A percentile compares a stretch with the other conserved stretches of the same genome.
These are phyloP conservation scores for Muschampia plurimacula DNA, from an alignment of 2,888 invertebrate genomes.

Conservation along the genomic window DNA sequence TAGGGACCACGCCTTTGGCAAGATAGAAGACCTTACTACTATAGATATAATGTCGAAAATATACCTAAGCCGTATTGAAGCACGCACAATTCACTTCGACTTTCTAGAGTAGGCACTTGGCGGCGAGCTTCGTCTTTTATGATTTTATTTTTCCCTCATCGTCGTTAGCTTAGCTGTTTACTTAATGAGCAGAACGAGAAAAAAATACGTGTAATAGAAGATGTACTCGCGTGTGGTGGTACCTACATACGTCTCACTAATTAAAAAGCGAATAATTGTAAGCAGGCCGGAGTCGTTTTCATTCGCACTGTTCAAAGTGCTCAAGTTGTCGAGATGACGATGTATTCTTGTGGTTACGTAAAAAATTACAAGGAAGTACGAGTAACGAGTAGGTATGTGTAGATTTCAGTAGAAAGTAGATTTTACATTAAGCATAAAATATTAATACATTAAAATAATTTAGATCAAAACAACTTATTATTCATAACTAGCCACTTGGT, in stretches of 20 bases:
- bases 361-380: not conserved
- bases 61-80: slow-evolving; percentile 11
- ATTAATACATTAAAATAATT: too few species aligned
- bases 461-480: too few species aligned
- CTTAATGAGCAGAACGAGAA: slow-evolving; percentile 37
- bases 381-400: not conserved
- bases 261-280: slow-evolving; percentile 35
- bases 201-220: slow-evolving; percentile 29
- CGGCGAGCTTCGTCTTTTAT: slow-evolving; percentile 36
- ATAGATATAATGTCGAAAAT: slow-evolving; percentile 29
- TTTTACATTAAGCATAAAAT: too few species aligned
- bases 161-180: slow-evolving; percentile 40
- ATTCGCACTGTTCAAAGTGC: not conserved
- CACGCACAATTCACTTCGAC: slow-evolving; percentile 39
- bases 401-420: too few species aligned
- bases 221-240: slow-evolving; percentile 25
- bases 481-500: too few species aligned
- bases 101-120: slow-evolving; percentile 39
- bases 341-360: not conserved
- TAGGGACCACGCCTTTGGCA: not conserved
- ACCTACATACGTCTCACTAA: slow-evolving; percentile 24
- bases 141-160: slow-evolving; percentile 38
- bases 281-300: slow-evolving; percentile 13
- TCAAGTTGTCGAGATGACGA: not conserved
- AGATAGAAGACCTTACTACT: slow-evolving; percentile 27